phyloP scores from a whole-genome alignment of 2,888 invertebrate species.

The Marronus borbonicus region DNA sequence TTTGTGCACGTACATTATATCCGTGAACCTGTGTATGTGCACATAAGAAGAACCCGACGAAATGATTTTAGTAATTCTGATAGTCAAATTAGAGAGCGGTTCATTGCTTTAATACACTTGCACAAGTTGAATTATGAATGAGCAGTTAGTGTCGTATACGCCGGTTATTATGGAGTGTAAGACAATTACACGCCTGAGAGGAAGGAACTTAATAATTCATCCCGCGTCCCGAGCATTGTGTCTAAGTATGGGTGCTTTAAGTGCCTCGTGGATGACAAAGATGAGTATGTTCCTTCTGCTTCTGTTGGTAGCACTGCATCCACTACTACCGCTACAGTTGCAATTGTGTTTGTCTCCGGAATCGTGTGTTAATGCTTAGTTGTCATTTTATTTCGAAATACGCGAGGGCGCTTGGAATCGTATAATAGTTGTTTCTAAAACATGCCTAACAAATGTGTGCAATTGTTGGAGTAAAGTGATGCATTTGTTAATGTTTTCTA shows the following conservation, averaged over 20 bases:
- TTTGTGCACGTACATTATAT: constrained; percentile 27
- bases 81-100: constrained; percentile 58
- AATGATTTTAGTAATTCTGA: constrained; percentile 55
- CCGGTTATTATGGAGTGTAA: constrained; percentile 67
- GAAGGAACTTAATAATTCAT: constrained; percentile 69
- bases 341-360: not conserved
- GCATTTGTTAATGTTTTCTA: no score
- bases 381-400: not conserved
- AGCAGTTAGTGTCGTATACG: constrained; percentile 66
- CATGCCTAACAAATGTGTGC: no score
- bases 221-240: constrained; percentile 67
- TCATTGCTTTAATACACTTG: constrained; percentile 63
- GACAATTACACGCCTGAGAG: constrained; percentile 69
- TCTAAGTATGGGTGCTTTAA: constrained; percentile 67
- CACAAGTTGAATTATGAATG: constrained; percentile 66
- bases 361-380: not conserved
- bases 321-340: not conserved
- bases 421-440: no score
- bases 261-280: constrained; percentile 54
- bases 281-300: constrained; percentile 43
- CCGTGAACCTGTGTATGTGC: not conserved
- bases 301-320: constrained; percentile 3
- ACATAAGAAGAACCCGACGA: constrained; percentile 41
- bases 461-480: no score
- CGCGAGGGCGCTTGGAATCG: not conserved